Conservation (phyloP, 2,888 invertebrate genomes). For the Agrotis clavis region DNA sequence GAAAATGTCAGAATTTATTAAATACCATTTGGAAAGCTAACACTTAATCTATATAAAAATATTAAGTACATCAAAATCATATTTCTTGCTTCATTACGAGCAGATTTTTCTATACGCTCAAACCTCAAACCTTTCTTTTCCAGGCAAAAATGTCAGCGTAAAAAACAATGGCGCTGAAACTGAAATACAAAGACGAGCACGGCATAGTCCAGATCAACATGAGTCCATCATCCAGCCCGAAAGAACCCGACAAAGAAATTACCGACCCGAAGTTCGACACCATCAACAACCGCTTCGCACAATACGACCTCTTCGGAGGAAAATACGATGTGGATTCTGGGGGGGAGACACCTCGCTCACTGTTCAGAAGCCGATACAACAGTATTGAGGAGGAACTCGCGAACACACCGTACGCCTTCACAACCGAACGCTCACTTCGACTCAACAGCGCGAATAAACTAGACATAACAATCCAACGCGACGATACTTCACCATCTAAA, state of each 20-base stretch:
- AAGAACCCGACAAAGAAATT: constrained; percentile 69
- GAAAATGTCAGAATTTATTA: constrained; percentile 3
- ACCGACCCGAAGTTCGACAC: constrained; percentile 85
- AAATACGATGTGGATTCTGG: constrained; percentile 80
- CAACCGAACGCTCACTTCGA: constrained; percentile 78
- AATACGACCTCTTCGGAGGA: constrained; percentile 87
- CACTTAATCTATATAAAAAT: neutral
- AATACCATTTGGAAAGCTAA: neutral
- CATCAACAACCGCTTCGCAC: constrained; percentile 85
- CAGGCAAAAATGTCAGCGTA: constrained; percentile 65
- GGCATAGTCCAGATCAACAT: constrained; percentile 88
- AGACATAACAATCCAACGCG: constrained; percentile 82
- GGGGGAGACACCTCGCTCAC: constrained; percentile 78
- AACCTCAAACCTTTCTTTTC: constrained; percentile 2
- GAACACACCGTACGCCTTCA: constrained; percentile 90
- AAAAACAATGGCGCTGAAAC: constrained; percentile 82
- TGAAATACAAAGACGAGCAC: constrained; percentile 88
- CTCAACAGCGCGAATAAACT: constrained; percentile 74
- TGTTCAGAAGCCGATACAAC: constrained; percentile 89
- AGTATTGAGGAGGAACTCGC: constrained; percentile 89
- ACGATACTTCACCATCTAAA: constrained; percentile 77
- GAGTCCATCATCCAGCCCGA: constrained; percentile 79
- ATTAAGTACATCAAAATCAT: too few relatives aligned
- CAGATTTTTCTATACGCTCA: too few relatives aligned
- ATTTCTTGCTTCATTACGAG: too few relatives aligned